Conservation (phyloP, 2,888 invertebrate genomes). For the Chaetogeoica ovagalla region DNA sequence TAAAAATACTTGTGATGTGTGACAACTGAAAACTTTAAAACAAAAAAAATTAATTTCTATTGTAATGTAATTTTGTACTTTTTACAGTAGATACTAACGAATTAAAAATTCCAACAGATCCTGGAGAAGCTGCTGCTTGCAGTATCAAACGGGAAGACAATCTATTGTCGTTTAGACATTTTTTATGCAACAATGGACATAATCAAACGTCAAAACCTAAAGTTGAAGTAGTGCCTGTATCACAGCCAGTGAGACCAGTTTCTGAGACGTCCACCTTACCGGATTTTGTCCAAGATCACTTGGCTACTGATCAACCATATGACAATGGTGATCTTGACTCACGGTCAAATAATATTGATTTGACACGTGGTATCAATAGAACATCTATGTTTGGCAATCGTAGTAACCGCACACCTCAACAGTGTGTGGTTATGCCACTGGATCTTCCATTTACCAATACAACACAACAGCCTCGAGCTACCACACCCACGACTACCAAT, state of each 20-base stretch:
- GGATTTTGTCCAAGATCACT: conserved; percentile 87
- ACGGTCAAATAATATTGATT: conserved; percentile 36
- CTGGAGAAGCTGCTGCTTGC: conserved; percentile 43
- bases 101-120: conserved; percentile 10
- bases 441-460: conserved; percentile 46
- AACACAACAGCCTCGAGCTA: conserved; percentile 31
- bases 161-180: conserved; percentile 84
- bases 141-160: conserved; percentile 69
- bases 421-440: conserved; percentile 47
- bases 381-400: conserved; percentile 45
- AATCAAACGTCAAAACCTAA: conserved; percentile 51
- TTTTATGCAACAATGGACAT: conserved; percentile 64
- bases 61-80: background rate
- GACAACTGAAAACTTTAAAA: background rate
- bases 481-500: conserved; percentile 49
- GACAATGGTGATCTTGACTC: conserved; percentile 61
- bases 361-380: conserved; percentile 41
- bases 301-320: conserved; percentile 78
- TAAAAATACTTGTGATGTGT: background rate
- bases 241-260: conserved; percentile 55
- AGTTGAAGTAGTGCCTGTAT: conserved; percentile 53
- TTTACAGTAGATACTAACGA: background rate
- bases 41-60: background rate
- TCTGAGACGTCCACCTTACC: conserved; percentile 62
- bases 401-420: conserved; percentile 47